A percentile compares a stretch with the other conserved stretches of the same genome.
These are phyloP conservation scores for Oreochromis niloticus DNA, from an alignment of 2,113 vertebrate genomes.

Conservation along the genomic window DNA sequence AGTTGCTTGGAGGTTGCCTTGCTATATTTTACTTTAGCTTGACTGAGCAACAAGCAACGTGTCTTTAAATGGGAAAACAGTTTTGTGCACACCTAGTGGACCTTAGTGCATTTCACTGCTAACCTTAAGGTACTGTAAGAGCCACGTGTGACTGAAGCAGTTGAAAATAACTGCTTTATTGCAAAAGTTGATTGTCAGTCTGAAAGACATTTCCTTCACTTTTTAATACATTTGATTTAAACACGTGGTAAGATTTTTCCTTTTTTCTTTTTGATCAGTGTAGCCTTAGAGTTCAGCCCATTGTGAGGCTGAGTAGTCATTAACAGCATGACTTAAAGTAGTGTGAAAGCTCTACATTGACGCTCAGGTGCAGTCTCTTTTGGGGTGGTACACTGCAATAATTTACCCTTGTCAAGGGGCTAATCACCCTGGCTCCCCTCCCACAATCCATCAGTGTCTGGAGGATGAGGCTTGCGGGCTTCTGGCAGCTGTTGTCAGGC, in stretches of 20 bases:
- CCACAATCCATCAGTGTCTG: constrained; percentile 63
- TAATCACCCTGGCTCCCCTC: constrained; percentile 60
- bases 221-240: not conserved
- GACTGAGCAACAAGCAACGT: not conserved
- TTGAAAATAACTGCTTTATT: constrained; percentile 21
- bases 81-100: not conserved
- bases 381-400: constrained; percentile 27
- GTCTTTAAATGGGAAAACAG: not conserved
- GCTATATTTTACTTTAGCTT: not conserved
- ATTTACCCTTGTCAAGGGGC: constrained; percentile 44
- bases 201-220: not conserved
- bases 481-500: constrained; percentile 63
- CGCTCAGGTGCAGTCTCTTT: constrained; percentile 29
- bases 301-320: not conserved
- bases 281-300: not conserved
- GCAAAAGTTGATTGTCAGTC: not conserved
- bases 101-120: not conserved
- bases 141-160: not conserved
- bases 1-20: not conserved
- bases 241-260: not conserved
- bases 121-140: not conserved
- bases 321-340: constrained; percentile 2
- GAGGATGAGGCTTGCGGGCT: constrained; percentile 35
- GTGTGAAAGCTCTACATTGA: not conserved
- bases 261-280: not conserved